Conservation (phyloP, 2,888 invertebrate genomes). For the Cheilosia scutellata region DNA sequence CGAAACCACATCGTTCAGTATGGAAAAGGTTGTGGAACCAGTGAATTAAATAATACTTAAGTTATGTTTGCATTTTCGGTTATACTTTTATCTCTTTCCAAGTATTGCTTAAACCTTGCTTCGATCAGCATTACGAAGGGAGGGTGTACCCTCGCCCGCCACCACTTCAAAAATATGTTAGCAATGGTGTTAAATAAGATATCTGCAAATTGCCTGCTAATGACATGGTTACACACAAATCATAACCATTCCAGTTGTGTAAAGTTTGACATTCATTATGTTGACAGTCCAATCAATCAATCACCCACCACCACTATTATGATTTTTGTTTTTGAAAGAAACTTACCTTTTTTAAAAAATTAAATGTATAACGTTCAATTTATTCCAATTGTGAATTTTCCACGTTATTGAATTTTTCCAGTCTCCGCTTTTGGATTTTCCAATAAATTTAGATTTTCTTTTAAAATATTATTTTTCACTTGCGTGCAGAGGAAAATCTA, state of each 20-base stretch:
- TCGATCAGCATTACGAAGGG: neutral
- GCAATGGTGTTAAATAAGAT: constrained; percentile 27
- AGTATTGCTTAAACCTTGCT: constrained; percentile 9
- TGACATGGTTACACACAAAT: neutral
- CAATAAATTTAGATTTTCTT: constrained; percentile 21
- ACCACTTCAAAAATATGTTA: neutral
- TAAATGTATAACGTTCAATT: constrained; percentile 27
- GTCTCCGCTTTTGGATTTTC: constrained; percentile 39
- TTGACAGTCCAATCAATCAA: neutral
- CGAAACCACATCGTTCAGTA: constrained; percentile 37
- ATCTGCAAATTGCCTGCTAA: constrained; percentile 8
- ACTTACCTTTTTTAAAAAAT: constrained; percentile 46
- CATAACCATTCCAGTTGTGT: neutral
- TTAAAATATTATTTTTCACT: constrained; percentile 50
- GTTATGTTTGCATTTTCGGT: neutral
- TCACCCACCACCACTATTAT: neutral
- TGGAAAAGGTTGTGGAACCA: constrained; percentile 1
- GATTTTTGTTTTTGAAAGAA: neutral
- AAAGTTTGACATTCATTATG: neutral
- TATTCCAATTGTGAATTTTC: constrained; percentile 57
- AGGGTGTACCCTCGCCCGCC: neutral
- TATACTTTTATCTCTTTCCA: neutral
- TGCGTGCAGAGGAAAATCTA: constrained; percentile 57
- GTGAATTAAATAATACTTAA: constrained; percentile 43
- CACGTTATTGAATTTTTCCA: constrained; percentile 29